Percentiles rank a stretch among this genome's conserved stretches.
Evolutionary conservation across 2,113 vertebrate species (phyloP).

Genomic region (Microtus montanus): DNA sequence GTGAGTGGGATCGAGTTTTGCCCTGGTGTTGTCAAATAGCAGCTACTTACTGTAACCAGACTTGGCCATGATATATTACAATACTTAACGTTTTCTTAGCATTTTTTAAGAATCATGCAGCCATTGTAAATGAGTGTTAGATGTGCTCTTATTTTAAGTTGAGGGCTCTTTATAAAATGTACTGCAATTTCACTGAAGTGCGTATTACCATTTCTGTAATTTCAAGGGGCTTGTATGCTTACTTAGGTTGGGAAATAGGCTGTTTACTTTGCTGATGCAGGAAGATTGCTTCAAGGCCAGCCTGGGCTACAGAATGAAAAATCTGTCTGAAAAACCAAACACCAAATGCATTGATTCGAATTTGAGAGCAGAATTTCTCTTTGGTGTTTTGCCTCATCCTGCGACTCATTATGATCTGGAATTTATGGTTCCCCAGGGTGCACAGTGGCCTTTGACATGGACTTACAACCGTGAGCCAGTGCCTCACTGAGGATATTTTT

Average conservation of each 20-base stretch:
- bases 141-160: conserved; percentile 50
- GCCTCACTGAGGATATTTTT: not conserved
- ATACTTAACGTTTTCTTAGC: not conserved
- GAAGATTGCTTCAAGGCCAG: not conserved
- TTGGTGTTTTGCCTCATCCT: not conserved
- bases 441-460: not conserved
- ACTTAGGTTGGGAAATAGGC: conserved; percentile 25
- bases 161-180: conserved; percentile 47
- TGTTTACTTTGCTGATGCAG: not conserved
- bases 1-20: conserved; percentile 38
- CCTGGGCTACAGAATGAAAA: not conserved
- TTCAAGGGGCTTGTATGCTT: conserved; percentile 47
- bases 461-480: not conserved
- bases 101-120: not conserved
- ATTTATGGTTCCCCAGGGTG: not conserved
- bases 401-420: not conserved
- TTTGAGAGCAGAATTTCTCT: conserved; percentile 4
- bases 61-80: not conserved
- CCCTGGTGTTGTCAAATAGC: conserved; percentile 47
- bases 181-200: conserved; percentile 20
- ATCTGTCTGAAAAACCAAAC: conserved; percentile 12
- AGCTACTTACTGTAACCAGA: conserved; percentile 51
- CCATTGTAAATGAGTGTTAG: not conserved
- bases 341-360: not conserved
- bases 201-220: conserved; percentile 45